These are phyloP conservation scores for Caerostris darwini DNA, from an alignment of 1,140 invertebrate species.

Conservation along the genomic window DNA sequence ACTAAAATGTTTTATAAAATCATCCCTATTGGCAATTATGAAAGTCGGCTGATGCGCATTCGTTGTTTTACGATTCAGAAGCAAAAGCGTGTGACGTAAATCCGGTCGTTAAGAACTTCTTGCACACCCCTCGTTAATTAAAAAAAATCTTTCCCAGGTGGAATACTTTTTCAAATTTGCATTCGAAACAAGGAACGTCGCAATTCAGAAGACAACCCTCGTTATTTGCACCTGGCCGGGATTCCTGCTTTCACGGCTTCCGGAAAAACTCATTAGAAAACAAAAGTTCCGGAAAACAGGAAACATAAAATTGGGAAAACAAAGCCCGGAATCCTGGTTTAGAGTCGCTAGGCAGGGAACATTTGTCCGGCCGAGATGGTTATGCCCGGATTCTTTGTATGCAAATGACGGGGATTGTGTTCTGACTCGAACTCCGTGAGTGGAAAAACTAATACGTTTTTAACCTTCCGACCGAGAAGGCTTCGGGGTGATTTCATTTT, in stretches of 20 bases:
- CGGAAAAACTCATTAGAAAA: conserved; percentile 65
- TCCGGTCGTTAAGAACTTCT: too few species aligned
- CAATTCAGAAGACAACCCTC: conserved; percentile 36
- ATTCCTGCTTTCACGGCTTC: background rate
- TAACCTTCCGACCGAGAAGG: conserved; percentile 3
- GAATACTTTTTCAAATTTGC: conserved; percentile 16
- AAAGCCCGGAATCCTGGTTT: conserved; percentile 53
- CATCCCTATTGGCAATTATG: too few species aligned
- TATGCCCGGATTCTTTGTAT: conserved; percentile 57
- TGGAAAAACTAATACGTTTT: conserved; percentile 70
- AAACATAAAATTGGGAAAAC: conserved; percentile 69
- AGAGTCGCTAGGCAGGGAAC: background rate
- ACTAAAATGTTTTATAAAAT: too few species aligned
- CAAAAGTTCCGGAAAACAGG: conserved; percentile 62
- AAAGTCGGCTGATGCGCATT: too few species aligned
- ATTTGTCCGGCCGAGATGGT: conserved; percentile 68
- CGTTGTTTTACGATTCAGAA: too few species aligned
- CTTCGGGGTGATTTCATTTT: conserved; percentile 47
- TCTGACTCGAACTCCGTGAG: conserved; percentile 49
- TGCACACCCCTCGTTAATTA: background rate
- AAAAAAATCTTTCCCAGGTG: background rate
- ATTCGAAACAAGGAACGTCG: conserved; percentile 50
- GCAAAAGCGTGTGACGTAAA: too few species aligned
- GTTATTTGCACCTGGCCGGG: conserved; percentile 47
- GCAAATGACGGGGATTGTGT: conserved; percentile 68